Percentiles rank a stretch among this genome's conserved stretches.
phyloP scores from a whole-genome alignment of 2,113 vertebrate species.

The Sapayoa aenigma region DNA sequence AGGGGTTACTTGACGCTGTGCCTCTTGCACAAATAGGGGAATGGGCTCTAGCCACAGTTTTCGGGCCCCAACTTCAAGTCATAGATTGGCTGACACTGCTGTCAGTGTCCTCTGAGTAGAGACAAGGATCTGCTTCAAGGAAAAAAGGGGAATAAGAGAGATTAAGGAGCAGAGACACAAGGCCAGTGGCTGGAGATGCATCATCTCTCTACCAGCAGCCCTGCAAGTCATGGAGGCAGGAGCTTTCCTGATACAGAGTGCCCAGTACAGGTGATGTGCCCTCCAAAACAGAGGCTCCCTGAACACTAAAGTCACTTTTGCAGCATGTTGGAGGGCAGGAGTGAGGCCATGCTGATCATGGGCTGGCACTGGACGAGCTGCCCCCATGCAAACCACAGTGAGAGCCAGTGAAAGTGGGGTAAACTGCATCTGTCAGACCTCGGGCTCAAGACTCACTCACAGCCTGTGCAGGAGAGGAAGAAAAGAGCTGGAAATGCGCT shows the following conservation, averaged over 20 bases:
- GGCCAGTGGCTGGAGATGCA: background rate
- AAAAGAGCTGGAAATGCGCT: background rate
- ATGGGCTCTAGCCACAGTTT: background rate
- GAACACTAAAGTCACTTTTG: background rate
- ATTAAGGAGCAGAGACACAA: background rate
- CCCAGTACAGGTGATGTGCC: background rate
- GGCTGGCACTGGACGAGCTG: accelerated
- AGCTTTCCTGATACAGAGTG: background rate
- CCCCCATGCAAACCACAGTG: accelerated
- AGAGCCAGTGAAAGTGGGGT: background rate
- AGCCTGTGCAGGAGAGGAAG: background rate
- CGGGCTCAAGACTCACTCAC: background rate
- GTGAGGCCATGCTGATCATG: accelerated
- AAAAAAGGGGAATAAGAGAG: background rate
- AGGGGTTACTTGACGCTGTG: background rate
- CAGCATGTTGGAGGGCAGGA: background rate
- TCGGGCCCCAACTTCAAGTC: background rate
- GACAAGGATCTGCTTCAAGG: accelerated
- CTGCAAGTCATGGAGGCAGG: background rate
- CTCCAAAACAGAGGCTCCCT: background rate
- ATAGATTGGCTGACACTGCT: background rate
- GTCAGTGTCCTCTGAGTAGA: background rate
- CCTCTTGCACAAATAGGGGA: background rate
- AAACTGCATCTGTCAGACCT: background rate
- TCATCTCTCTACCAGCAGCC: background rate